Base-by-base conservation (phyloP, 2,113 vertebrate species). In the Xiphophorus hellerii region DNA sequence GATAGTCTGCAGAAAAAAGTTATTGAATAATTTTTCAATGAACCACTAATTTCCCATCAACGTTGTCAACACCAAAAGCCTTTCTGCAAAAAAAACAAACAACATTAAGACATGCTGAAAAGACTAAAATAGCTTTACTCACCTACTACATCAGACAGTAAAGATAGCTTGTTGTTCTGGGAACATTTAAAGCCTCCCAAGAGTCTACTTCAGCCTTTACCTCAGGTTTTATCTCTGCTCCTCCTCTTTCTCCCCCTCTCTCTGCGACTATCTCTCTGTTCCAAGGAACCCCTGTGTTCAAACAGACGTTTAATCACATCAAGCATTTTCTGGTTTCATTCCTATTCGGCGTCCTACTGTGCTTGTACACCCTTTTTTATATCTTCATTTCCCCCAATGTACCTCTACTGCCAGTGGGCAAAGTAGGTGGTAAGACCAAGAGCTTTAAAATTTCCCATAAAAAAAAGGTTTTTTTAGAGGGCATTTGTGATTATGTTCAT, bases 291-390 rank as follows among this genome's bases (percentile, higher is more conserved):
- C 87, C 82, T 69, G 74, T 25, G 83, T 79, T 87, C 20, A 29
- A 88, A 65, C 87, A 87, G 87, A 90, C 85, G 70, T 88, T 83
- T 81, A 80, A 89, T 92, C 73, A 73, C 73, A 90, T 87, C 90
- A 7, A 83, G 63, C 66, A 42, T 60, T 83, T 78, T 86, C 85
- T 87, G 81, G 82, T 87, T 65, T 64, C 76, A 63, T 27, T 2
- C 31, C 62, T 80, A 70, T 71, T 72, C 60, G 13, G 63, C 74
- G 80, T 39, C 87, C 84, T 51, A 12, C 76, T 22, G 68, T 13
- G 58, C 54, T 61, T 58, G 1, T 25, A 37, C 51, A 30, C 51
- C 67, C 64, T 64, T 48, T 63, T 54, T 73, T 30, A 61, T 62
- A 58, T 68, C 68, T 11, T 42, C n/a, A 28, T 27, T 31, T 69